Evolutionary conservation across 2,888 invertebrate genomes (phyloP), one percentile per base, ranked within the genome.

Genomic region (Hyles lineata): DNA sequence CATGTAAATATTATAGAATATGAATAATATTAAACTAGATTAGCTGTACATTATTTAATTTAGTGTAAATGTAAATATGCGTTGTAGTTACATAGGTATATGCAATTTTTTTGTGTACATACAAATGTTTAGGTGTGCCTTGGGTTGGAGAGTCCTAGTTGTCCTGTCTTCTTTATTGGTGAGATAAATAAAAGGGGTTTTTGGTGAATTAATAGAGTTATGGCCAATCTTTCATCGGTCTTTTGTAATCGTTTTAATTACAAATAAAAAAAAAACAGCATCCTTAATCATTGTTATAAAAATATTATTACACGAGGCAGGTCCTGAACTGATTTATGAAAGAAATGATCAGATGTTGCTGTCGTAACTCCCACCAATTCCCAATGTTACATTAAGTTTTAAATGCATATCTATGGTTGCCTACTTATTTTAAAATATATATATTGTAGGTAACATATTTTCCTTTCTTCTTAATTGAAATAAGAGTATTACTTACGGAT

Each of bases 101-200:
- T 79, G 77, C 82, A 79, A 81, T 79, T 78, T 87, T 29, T 85
- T 82, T 87, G 89, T 89, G 89, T 91, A 89, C 90, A 87, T 88
- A 90, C 85, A 83, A 79, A 78, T 75, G 80, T 75, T 82, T 85
- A 15, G 2, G 21, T 17, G 21, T 59, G 19, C 25, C 11, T 35
- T 35, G 2, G 7, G 17, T 29, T 29, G 23, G n/a, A 55, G 8
- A 15, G 43, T 43, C 15, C 9, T 29, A n/a, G 21, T 5, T n/a
- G 11, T 43, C 15, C 43, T 43, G 43, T 43, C 3, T 43, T 11
- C 11, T 9, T 43, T 3, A 15, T 15, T 43, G 9, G 9, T 35
- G 3, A 43, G 0, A 43, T 43, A 11, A 43, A 43, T 0, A 43
- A 43, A 11, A 15, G 8, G 35, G 8, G 7, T 4, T 7, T 35